phyloP scores from a whole-genome alignment of 2,113 vertebrate genomes.

The Zootoca vivipara region DNA sequence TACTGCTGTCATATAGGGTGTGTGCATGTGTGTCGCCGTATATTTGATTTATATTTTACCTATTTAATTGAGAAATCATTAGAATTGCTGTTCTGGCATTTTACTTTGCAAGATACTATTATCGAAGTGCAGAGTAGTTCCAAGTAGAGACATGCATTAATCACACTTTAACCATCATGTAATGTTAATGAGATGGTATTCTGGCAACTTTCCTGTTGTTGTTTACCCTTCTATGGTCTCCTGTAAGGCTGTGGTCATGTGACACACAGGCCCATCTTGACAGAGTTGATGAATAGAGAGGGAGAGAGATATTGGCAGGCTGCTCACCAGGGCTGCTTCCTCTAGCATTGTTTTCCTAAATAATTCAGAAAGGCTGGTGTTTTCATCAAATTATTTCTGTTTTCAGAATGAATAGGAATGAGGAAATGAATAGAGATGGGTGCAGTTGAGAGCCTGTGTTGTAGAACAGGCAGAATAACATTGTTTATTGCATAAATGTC shows the following conservation, averaged over 20 bases:
- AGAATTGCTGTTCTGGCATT: constrained; percentile 16
- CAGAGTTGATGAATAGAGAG: constrained; percentile 64
- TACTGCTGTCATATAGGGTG: not conserved
- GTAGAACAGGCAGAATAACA: not conserved
- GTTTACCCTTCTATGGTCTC: constrained; percentile 52
- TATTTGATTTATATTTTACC: constrained; percentile 27
- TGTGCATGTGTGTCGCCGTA: not conserved
- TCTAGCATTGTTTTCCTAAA: constrained; percentile 67
- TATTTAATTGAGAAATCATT: constrained; percentile 34
- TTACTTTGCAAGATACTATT: constrained; percentile 34
- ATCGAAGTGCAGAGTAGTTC: constrained; percentile 33
- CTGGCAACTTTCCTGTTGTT: constrained; percentile 52
- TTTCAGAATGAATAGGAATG: constrained; percentile 54
- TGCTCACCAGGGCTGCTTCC: constrained; percentile 47
- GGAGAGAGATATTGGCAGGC: constrained; percentile 66
- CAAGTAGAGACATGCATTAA: constrained; percentile 32
- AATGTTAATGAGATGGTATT: constrained; percentile 45
- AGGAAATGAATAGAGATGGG: constrained; percentile 48
- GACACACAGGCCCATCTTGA: constrained; percentile 39
- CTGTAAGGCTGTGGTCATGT: constrained; percentile 20
- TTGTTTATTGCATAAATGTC: not conserved
- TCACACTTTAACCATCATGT: constrained; percentile 46
- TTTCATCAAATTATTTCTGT: constrained; percentile 67
- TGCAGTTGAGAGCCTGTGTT: constrained; percentile 33
- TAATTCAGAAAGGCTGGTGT: constrained; percentile 66